A percentile compares a stretch with the other conserved stretches of the same genome.
Evolutionary conservation across 2,888 invertebrate species (phyloP).

Genomic region (Nysson spinosus): DNA sequence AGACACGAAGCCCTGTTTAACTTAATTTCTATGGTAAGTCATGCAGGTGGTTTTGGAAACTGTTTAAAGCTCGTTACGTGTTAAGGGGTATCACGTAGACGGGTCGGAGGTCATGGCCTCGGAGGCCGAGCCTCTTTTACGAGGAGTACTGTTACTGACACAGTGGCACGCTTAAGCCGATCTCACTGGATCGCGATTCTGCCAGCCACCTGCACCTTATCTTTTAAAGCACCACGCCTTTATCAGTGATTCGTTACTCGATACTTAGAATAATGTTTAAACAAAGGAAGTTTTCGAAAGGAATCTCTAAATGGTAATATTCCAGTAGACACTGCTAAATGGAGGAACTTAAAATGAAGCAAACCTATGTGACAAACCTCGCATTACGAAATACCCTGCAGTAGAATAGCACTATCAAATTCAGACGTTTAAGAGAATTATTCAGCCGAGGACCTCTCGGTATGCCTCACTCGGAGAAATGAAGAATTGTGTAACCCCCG

Average conservation of each 20-base stretch:
- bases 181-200: constrained; percentile 49
- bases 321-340: too few relatives aligned
- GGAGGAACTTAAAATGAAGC: constrained; percentile 31
- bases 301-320: too few relatives aligned
- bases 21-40: constrained; percentile 17
- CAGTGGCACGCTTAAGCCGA: constrained; percentile 71
- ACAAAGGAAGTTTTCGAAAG: too few relatives aligned
- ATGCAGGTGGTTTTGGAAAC: constrained; percentile 48
- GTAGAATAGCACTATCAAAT: constrained; percentile 14
- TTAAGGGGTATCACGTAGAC: constrained; percentile 51
- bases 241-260: constrained; percentile 5
- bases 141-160: constrained; percentile 73
- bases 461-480: constrained; percentile 7
- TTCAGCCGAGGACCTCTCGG: constrained; percentile 11
- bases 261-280: constrained; percentile 20
- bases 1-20: constrained; percentile 26
- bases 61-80: constrained; percentile 48
- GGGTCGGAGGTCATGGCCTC: constrained; percentile 55
- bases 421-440: constrained; percentile 28
- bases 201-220: constrained; percentile 47
- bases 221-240: constrained; percentile 32
- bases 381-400: constrained; percentile 25
- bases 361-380: constrained; percentile 35
- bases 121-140: constrained; percentile 62
- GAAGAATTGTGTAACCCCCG: constrained; percentile 22